These are phyloP conservation scores for Patella ulyssiponensis DNA, from an alignment of 2,888 invertebrate species.

Conservation along the genomic window DNA sequence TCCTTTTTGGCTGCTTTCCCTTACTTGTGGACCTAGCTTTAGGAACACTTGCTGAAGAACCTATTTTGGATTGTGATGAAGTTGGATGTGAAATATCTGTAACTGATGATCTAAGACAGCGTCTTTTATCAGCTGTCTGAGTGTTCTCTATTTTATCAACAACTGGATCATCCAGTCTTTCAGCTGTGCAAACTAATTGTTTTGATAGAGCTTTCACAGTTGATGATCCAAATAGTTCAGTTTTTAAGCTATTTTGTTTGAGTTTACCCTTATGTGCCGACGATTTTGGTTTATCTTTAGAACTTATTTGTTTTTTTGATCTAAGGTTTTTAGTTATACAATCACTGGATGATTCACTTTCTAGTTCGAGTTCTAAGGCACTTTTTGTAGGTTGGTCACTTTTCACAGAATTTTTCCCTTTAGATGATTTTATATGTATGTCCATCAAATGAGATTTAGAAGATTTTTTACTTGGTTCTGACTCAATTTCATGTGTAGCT, in stretches of 20 bases:
- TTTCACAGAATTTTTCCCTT: conserved; percentile 1
- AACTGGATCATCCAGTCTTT: background rate
- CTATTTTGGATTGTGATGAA: conserved; percentile 8
- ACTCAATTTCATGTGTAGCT: background rate
- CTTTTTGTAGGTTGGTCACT: background rate
- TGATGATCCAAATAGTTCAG: background rate
- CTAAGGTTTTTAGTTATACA: background rate
- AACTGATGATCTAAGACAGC: background rate
- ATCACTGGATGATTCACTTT: background rate
- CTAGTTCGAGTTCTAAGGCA: conserved; percentile 6
- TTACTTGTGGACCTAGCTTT: conserved; percentile 50
- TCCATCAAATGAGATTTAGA: background rate
- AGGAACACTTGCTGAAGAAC: conserved; percentile 61
- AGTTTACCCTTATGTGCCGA: background rate
- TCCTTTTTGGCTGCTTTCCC: conserved; percentile 30
- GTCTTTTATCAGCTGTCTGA: background rate
- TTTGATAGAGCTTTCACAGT: background rate
- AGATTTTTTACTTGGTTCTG: background rate
- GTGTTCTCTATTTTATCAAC: background rate
- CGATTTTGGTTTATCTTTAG: background rate
- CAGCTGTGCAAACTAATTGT: conserved; percentile 7
- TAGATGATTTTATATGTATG: background rate
- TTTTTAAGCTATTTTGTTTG: background rate
- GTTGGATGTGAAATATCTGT: background rate
- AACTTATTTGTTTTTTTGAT: background rate